Percentiles rank a stretch among this genome's conserved stretches.
Conservation (phyloP, 2,888 invertebrate species). For the Atherix ibis region DNA sequence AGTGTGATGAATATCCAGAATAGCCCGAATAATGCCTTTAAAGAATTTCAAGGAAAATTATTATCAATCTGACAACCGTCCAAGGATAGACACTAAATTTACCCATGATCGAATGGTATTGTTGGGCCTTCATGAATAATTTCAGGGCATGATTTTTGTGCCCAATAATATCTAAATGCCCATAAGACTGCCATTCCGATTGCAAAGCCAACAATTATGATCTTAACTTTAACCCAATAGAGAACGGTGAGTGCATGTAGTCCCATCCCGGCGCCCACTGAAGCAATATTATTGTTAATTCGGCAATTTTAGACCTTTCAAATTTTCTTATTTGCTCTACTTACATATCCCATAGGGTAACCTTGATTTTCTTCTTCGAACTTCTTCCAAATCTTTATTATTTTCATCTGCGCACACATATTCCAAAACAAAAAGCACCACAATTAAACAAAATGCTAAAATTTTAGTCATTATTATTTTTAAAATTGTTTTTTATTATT, state of each 20-base stretch:
- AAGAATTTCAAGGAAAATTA: too few relatives aligned
- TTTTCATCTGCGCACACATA: too few relatives aligned
- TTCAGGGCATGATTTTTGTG: conserved; percentile 16
- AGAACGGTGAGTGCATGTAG: conserved; percentile 24
- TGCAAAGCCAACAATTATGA: conserved; percentile 27
- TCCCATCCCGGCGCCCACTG: conserved; percentile 22
- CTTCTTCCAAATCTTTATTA: conserved; percentile 1
- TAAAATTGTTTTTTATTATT: too few relatives aligned
- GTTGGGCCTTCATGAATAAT: conserved; percentile 15
- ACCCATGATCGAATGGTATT: conserved; percentile 27
- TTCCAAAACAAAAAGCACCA: too few relatives aligned
- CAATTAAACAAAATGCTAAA: too few relatives aligned
- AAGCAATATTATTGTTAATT: too few relatives aligned
- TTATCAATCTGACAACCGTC: too few relatives aligned
- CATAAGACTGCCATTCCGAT: conserved; percentile 26
- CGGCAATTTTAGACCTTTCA: too few relatives aligned
- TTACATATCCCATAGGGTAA: conserved; percentile 8
- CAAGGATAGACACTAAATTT: conserved; percentile 11
- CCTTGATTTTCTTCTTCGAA: conserved; percentile 6
- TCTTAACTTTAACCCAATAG: conserved; percentile 29
- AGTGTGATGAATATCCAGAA: background rate
- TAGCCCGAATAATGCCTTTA: too few relatives aligned
- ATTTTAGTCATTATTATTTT: too few relatives aligned
- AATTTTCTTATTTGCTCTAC: too few relatives aligned
- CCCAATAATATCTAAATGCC: conserved; percentile 21